Conservation (phyloP, 2,888 invertebrate genomes). For the Pristionchus exspectatus region DNA sequence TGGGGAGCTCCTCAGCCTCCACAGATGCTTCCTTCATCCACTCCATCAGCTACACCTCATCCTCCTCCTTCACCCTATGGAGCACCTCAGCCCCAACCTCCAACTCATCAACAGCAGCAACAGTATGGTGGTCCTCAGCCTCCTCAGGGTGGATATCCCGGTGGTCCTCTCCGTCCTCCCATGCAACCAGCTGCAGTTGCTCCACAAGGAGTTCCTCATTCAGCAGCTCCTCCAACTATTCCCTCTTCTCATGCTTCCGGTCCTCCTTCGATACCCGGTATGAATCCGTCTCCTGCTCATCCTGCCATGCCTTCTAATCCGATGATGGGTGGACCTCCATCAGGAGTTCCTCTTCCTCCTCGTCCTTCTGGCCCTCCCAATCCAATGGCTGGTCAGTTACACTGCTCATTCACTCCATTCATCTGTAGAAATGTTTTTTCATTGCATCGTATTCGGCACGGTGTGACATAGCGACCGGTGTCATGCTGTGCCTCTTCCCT, state of each 20-base stretch:
- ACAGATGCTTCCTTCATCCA: constrained; percentile 7
- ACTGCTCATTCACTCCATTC: background rate
- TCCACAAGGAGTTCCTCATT: background rate
- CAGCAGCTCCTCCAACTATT: background rate
- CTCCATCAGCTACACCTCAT: constrained; percentile 6
- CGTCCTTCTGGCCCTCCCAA: background rate
- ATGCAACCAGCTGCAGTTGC: constrained; percentile 16
- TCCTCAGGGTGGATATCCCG: background rate
- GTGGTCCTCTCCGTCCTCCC: constrained; percentile 4
- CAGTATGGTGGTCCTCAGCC: constrained; percentile 17
- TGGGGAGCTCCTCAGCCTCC: constrained; percentile 42
- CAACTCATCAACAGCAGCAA: constrained; percentile 46
- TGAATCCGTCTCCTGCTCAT: background rate
- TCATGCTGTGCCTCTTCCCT: no score
- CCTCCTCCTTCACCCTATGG: constrained; percentile 19
- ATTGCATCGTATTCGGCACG: background rate
- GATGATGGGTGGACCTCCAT: constrained; percentile 54
- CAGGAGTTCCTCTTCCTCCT: constrained; percentile 26
- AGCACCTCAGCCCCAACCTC: constrained; percentile 31
- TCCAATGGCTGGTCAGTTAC: background rate
- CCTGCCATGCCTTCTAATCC: constrained; percentile 54
- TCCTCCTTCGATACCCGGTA: background rate
- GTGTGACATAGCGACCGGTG: no score
- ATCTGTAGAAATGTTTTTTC: background rate
- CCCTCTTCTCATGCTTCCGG: constrained; percentile 3